Conservation (phyloP, 2,797 vertebrate species). For the Aphelocoma californica region DNA sequence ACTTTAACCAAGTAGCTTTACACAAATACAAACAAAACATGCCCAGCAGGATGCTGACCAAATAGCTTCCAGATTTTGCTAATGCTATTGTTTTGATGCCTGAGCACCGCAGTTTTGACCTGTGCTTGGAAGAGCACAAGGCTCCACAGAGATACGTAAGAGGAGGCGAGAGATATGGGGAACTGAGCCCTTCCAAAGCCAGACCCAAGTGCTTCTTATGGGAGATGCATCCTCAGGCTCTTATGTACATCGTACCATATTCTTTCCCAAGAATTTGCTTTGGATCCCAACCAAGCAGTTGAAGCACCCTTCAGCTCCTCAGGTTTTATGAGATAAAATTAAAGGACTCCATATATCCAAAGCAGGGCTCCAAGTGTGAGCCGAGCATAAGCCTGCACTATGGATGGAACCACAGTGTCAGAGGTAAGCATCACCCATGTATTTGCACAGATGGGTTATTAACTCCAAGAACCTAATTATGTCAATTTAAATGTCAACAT, state of each 20-base stretch:
- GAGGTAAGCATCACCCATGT: neutral
- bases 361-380: neutral
- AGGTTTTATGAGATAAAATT: neutral
- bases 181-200: neutral
- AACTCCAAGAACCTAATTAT: conserved; percentile 37
- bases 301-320: neutral
- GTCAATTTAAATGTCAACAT: conserved; percentile 43
- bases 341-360: neutral
- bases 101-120: neutral
- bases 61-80: conserved; percentile 1
- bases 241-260: neutral
- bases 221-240: neutral
- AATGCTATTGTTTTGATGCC: neutral
- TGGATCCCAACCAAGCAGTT: neutral
- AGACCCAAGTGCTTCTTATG: accelerated
- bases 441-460: conserved; percentile 21
- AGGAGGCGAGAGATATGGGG: neutral
- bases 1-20: neutral
- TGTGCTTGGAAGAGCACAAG: neutral
- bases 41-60: neutral
- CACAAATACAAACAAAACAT: neutral
- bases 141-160: neutral
- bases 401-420: neutral
- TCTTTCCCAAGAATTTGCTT: neutral
- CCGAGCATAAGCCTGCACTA: neutral